Conservation (phyloP, 2,888 invertebrate genomes). For the Sphaeridia pumilis region DNA sequence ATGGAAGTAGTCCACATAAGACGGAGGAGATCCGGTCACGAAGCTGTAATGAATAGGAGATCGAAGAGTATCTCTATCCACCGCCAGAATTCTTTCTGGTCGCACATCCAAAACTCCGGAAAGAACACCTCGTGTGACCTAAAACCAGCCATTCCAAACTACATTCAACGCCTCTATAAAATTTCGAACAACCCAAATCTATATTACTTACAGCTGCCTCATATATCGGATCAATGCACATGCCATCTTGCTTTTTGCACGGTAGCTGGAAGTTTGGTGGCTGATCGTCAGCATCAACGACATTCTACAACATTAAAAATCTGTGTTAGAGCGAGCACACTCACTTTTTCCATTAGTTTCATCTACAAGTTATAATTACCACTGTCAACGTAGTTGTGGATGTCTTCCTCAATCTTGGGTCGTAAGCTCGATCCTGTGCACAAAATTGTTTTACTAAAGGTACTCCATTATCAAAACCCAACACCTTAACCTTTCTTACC, state of each 20-base stretch:
- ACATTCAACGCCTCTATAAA: neutral
- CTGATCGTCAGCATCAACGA: slow-evolving; percentile 16
- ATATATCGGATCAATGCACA: slow-evolving; percentile 74
- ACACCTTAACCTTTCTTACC: slow-evolving; percentile 50
- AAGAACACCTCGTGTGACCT: slow-evolving; percentile 70
- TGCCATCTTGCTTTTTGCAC: slow-evolving; percentile 57
- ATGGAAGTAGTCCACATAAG: slow-evolving; percentile 67
- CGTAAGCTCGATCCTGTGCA: slow-evolving; percentile 68
- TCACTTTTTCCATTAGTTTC: neutral
- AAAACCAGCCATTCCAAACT: neutral
- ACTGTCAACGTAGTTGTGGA: slow-evolving; percentile 75
- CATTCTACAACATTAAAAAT: slow-evolving; percentile 1
- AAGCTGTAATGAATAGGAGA: slow-evolving; percentile 71
- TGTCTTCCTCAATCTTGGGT: slow-evolving; percentile 60
- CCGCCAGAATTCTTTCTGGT: slow-evolving; percentile 79
- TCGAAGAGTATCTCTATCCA: slow-evolving; percentile 79
- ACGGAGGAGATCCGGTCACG: slow-evolving; percentile 63
- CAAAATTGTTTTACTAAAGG: neutral
- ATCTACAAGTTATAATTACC: slow-evolving; percentile 42
- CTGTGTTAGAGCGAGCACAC: neutral
- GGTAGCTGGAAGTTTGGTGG: slow-evolving; percentile 17
- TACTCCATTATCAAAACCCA: neutral
- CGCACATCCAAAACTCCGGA: slow-evolving; percentile 70
- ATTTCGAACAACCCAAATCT: neutral
- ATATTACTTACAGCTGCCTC: slow-evolving; percentile 48